Conservation (phyloP, 1,140 invertebrate genomes). For the Glomeris maerens region DNA sequence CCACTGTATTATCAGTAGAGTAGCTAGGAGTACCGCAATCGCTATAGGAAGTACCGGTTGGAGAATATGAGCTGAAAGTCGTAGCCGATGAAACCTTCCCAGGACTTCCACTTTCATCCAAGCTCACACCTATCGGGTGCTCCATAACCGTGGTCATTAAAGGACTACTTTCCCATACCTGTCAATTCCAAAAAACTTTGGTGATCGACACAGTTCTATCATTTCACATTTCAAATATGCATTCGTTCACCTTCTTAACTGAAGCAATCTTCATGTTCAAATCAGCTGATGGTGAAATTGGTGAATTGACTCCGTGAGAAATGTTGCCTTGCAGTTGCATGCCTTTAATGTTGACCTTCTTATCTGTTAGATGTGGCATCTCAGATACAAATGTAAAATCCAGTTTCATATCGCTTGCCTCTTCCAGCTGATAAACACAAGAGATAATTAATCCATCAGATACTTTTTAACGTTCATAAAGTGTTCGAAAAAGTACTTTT, state of each 20-base stretch:
- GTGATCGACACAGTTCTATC: constrained; percentile 1
- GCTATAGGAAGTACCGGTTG: too few relatives aligned
- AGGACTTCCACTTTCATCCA: too few relatives aligned
- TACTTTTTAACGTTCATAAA: constrained; percentile 24
- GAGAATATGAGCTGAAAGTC: too few relatives aligned
- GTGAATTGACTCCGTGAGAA: constrained; percentile 35
- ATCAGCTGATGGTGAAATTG: constrained; percentile 58
- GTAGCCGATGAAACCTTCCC: too few relatives aligned
- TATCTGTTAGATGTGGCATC: constrained; percentile 45
- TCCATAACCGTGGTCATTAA: constrained; percentile 51
- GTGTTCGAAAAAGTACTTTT: constrained; percentile 9
- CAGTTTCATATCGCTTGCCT: constrained; percentile 72
- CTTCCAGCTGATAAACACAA: constrained; percentile 49
- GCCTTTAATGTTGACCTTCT: constrained; percentile 37
- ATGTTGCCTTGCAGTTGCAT: constrained; percentile 36
- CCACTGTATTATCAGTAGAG: too few relatives aligned
- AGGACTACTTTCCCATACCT: constrained; percentile 55
- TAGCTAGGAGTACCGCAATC: too few relatives aligned
- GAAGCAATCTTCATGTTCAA: constrained; percentile 86
- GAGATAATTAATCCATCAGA: constrained; percentile 43
- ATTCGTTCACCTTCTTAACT: constrained; percentile 59
- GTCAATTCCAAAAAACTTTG: constrained; percentile 7
- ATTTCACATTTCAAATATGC: neutral
- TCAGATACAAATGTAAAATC: constrained; percentile 77
- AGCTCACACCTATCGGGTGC: constrained; percentile 40